Evolutionary conservation across 2,797 vertebrate species (phyloP), one percentile per base, ranked within the genome.

Genomic region (Sebastes minor): DNA sequence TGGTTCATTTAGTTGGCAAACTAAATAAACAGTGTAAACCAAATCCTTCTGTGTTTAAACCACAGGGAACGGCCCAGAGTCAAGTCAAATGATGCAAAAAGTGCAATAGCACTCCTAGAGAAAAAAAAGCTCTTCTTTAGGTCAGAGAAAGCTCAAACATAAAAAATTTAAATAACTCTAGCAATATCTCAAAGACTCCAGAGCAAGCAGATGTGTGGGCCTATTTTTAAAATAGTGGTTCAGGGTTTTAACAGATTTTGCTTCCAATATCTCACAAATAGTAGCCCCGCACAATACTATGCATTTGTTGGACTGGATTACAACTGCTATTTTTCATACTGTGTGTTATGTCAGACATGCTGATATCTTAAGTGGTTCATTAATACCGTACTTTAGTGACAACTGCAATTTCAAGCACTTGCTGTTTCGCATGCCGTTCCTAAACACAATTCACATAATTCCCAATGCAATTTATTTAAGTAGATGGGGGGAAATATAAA

Each of bases 131-230:
- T 11, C 5, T 23, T 60, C 60, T 87, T 83, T 59, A 69, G 59
- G 65, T 82, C 78, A 73, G 27, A 67, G 20, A 85, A 80, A 69
- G 38, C 53, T 30, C 33, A 55, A 8, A 56, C 77, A 84, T 75
- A 57, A 74, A 74, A 70, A 73, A 33, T 71, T 74, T 69, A 18
- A 82, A 75, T 18, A 71, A 57, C 33, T 53, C 61, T 14, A 23
- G 55, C 76, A 74, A 78, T 74, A 78, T 76, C 78, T 82, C 10
- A 78, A 76, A 80, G 69, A 64, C 74, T 66, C 46, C 25, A 76
- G 35, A 70, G 77, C 28, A 28, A 72, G 73, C 65, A 73, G 23
- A 80, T 38, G 18, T 53, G n/a, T 55, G 12, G 23, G 32, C 64
- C 38, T 77, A 75, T 85, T 78, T 88, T 70, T 70, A 63, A 81